Base-by-base conservation (phyloP, 2,113 vertebrate genomes). In the Sorex fumeus region DNA sequence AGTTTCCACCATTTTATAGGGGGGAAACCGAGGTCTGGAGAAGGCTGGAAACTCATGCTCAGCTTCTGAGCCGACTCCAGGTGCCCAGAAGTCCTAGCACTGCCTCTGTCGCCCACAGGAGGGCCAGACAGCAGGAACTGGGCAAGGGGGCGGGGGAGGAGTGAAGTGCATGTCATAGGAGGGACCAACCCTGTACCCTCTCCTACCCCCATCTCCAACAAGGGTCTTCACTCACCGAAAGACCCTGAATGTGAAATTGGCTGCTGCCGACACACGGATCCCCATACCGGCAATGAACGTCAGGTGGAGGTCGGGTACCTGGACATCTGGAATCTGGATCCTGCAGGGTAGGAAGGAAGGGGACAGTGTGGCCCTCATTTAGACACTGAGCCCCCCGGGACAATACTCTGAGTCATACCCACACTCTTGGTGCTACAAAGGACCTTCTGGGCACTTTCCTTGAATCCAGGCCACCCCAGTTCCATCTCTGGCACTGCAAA, bases 181-280 rank as follows among this genome's bases (percentile, higher is more conserved):
- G 11, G 34, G 10, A 36, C n/a, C 3, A 9, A 12, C 3, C 34
- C 53, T 13, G 15, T 30, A 19, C n/a, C 25, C 62, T 66, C 30
- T 21, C 69, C 83, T 30, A 0, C 30, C 11, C 18, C 15, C 3
- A 4, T 28, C 28, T 11, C 10, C 27, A 12, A 47, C 2, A 21
- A 67, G 75, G 67, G 93, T 47, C 45, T 3, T 75, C 30, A 94
- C 97, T 97, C 90, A 97, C 97, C 95, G 1, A 3, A 87, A 92
- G 77, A 91, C 84, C 32, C 77, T 69, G n/a, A 97, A n/a, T 3
- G 93, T 95, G 4, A 97, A 91, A 72, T 96, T 87, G 32, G 90
- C 80, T 18, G 77, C 71, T 27, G 95, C 80, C 1, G 57, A 74
- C 80, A 97, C 25, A 43, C 2, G 96, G 8, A 98, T 2, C 9